Evolutionary conservation across 2,797 vertebrate species (phyloP).

Genomic region (Anableps anableps): DNA sequence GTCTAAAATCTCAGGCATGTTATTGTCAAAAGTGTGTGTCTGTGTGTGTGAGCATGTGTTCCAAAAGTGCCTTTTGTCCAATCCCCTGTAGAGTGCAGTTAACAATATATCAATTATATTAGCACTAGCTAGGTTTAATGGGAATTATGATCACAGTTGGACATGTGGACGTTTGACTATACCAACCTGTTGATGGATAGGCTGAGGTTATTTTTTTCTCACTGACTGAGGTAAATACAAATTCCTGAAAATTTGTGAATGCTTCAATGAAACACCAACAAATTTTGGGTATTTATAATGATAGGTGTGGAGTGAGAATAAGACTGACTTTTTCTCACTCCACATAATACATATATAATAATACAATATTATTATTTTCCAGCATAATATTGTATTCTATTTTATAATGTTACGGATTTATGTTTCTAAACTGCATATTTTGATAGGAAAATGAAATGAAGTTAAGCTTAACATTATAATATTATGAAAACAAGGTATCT

Average conservation of each 20-base stretch:
- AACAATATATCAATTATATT: slow-evolving; percentile 61
- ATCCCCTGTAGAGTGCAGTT: slow-evolving; percentile 42
- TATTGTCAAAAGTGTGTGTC: slow-evolving; percentile 33
- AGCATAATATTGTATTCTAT: neutral
- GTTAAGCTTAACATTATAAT: neutral
- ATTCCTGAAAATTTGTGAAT: slow-evolving; percentile 10
- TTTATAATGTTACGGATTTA: neutral
- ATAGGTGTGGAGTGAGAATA: neutral
- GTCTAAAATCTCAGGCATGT: slow-evolving; percentile 58
- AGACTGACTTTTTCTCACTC: no score
- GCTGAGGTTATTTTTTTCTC: slow-evolving; percentile 10
- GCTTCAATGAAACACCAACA: neutral
- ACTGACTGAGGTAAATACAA: neutral
- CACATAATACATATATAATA: no score
- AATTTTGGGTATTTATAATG: neutral
- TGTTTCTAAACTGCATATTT: neutral
- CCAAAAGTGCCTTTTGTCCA: slow-evolving; percentile 45
- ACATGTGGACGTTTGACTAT: slow-evolving; percentile 46
- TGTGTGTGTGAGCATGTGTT: slow-evolving; percentile 10
- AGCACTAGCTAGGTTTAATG: slow-evolving; percentile 44
- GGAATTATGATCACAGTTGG: slow-evolving; percentile 58
- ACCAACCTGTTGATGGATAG: slow-evolving; percentile 56
- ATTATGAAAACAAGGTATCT: neutral
- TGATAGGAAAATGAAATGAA: no score
- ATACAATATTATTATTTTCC: neutral